A percentile compares a stretch with the other conserved stretches of the same genome.
These are phyloP conservation scores for Piprites chloris DNA, from an alignment of 2,113 vertebrate species.

Conservation along the genomic window DNA sequence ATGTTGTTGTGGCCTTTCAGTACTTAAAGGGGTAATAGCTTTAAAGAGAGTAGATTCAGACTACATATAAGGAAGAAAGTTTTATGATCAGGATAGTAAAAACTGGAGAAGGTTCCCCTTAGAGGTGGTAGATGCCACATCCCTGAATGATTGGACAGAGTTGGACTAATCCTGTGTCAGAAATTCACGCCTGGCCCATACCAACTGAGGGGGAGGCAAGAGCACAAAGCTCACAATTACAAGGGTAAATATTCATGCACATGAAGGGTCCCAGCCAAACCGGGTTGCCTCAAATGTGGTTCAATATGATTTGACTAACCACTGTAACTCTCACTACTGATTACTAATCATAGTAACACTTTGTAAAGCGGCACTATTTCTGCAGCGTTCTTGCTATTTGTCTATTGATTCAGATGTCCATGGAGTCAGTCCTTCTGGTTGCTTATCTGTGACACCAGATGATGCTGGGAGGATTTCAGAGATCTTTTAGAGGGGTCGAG, in stretches of 20 bases:
- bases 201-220: not conserved
- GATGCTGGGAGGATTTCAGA: not conserved
- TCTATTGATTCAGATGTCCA: not conserved
- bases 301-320: not conserved
- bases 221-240: not conserved
- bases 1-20: not conserved
- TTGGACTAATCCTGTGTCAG: not conserved
- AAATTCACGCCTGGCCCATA: not conserved
- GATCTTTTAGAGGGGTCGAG: not conserved
- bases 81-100: fast-evolving
- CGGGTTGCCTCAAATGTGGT: not conserved
- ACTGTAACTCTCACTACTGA: not conserved
- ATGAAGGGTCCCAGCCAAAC: not conserved
- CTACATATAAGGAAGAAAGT: not conserved
- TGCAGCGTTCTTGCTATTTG: not conserved
- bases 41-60: not conserved
- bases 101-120: not conserved
- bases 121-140: not conserved
- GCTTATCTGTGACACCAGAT: not conserved
- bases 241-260: not conserved
- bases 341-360: not conserved
- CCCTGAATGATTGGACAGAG: not conserved
- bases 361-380: not conserved
- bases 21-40: not conserved
- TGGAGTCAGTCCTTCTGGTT: not conserved